A percentile compares a stretch with the other conserved stretches of the same genome.
Conservation (phyloP, 2,797 vertebrate species). For the Microctenopoma stevenorrisi region DNA sequence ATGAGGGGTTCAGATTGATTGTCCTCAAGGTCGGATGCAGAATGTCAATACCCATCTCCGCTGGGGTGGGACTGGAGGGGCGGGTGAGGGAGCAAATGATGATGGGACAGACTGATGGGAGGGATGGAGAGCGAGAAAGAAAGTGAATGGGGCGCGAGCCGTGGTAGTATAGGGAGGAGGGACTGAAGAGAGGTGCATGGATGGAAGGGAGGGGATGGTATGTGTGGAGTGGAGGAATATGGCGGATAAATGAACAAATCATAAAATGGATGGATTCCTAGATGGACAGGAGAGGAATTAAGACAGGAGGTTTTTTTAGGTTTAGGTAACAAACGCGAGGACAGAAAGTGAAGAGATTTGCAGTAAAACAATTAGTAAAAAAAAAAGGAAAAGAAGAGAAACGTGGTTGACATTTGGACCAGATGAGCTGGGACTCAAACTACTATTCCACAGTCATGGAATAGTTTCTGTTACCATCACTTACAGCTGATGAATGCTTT, state of each 20-base stretch:
- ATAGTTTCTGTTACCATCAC: neutral
- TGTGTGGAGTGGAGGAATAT: conserved; percentile 34
- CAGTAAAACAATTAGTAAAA: conserved; percentile 14
- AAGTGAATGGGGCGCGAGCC: conserved; percentile 41
- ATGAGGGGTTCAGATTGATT: conserved; percentile 81
- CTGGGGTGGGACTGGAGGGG: conserved; percentile 68
- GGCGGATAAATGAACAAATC: conserved; percentile 31
- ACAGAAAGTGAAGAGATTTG: conserved; percentile 10
- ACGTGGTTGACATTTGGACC: too few relatives aligned
- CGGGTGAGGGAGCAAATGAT: conserved; percentile 49
- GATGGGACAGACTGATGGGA: conserved; percentile 54
- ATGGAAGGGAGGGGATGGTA: conserved; percentile 26
- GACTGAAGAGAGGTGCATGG: conserved; percentile 33
- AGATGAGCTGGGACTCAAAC: too few relatives aligned
- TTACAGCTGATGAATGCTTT: neutral
- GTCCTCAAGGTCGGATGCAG: conserved; percentile 84
- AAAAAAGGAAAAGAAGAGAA: too few relatives aligned
- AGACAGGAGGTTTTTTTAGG: neutral
- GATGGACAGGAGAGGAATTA: conserved; percentile 11
- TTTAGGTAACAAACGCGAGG: conserved; percentile 24
- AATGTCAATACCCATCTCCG: conserved; percentile 81
- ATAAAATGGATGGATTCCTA: conserved; percentile 39
- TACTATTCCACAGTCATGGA: too few relatives aligned
- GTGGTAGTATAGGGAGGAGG: conserved; percentile 7
- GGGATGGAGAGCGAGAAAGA: neutral